Evolutionary conservation across 2,888 invertebrate species (phyloP).

Genomic region (Metacarcinus magister): DNA sequence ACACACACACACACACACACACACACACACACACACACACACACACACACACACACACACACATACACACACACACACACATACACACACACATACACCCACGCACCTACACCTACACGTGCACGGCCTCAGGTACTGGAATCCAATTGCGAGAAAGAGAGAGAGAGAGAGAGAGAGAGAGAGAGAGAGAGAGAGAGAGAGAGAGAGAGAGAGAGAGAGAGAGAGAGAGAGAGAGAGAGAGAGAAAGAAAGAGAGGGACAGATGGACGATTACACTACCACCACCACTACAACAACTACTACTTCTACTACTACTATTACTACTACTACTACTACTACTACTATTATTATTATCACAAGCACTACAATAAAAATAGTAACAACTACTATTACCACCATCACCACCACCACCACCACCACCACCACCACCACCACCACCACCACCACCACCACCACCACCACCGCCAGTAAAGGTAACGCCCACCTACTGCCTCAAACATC

Average conservation of each 20-base stretch:
- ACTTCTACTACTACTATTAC: not conserved
- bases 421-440: no score
- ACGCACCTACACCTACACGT: not conserved
- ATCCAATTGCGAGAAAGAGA: not conserved
- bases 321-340: not conserved
- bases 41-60: no score
- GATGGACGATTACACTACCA: not conserved
- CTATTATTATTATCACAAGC: no score
- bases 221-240: not conserved
- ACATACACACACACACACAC: conserved; percentile 7
- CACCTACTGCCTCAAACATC: not conserved
- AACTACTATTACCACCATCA: no score
- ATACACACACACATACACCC: conserved; percentile 33
- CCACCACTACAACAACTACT: not conserved
- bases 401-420: no score
- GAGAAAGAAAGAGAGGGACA: not conserved
- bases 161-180: no score
- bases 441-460: no score
- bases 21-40: no score
- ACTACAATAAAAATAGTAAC: no score
- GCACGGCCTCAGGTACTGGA: not conserved
- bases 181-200: no score
- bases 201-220: not conserved
- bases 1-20: no score
- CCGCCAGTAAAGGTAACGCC: not conserved